A percentile compares a stretch with the other conserved stretches of the same genome.
phyloP scores from a whole-genome alignment of 2,888 invertebrate genomes.

The Girardia tigrina region DNA sequence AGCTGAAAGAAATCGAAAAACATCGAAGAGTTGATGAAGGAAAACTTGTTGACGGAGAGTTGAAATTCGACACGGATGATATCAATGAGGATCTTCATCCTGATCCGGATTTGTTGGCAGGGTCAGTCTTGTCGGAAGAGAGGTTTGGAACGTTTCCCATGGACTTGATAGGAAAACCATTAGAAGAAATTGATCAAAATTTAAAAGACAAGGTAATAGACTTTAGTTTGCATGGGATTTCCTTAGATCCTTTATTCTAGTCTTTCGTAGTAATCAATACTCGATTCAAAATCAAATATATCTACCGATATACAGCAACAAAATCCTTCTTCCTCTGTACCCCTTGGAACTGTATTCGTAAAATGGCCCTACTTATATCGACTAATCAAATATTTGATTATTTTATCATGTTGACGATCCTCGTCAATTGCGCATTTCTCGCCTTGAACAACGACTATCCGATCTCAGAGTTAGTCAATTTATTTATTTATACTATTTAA shows the following conservation, averaged over 20 bases:
- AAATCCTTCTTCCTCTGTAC: slow-evolving; percentile 77
- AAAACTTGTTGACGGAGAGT: slow-evolving; percentile 46
- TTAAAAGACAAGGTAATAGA: slow-evolving; percentile 74
- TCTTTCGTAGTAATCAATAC: slow-evolving; percentile 91
- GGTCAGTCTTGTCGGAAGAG: slow-evolving; percentile 69
- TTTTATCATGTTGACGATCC: slow-evolving; percentile 84
- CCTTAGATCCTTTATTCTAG: slow-evolving; percentile 55
- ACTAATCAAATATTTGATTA: slow-evolving; percentile 92
- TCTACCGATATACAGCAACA: slow-evolving; percentile 84
- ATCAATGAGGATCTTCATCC: slow-evolving; percentile 53
- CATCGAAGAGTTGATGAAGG: slow-evolving; percentile 41
- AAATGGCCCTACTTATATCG: slow-evolving; percentile 73
- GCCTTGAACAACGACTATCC: slow-evolving; percentile 67
- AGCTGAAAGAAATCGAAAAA: slow-evolving; percentile 40
- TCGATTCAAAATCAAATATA: slow-evolving; percentile 81
- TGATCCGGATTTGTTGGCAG: slow-evolving; percentile 74
- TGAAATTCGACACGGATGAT: slow-evolving; percentile 42
- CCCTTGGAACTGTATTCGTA: slow-evolving; percentile 74
- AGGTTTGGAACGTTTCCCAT: slow-evolving; percentile 71
- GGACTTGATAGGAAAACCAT: slow-evolving; percentile 71
- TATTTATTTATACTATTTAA: slow-evolving; percentile 10
- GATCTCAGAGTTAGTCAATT: slow-evolving; percentile 79
- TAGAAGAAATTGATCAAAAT: slow-evolving; percentile 87
- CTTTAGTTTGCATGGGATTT: too few species aligned
- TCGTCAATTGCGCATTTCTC: slow-evolving; percentile 90